Percentiles rank a stretch among this genome's conserved stretches.
phyloP scores from a whole-genome alignment of 2,113 vertebrate genomes.

The Natator depressus region DNA sequence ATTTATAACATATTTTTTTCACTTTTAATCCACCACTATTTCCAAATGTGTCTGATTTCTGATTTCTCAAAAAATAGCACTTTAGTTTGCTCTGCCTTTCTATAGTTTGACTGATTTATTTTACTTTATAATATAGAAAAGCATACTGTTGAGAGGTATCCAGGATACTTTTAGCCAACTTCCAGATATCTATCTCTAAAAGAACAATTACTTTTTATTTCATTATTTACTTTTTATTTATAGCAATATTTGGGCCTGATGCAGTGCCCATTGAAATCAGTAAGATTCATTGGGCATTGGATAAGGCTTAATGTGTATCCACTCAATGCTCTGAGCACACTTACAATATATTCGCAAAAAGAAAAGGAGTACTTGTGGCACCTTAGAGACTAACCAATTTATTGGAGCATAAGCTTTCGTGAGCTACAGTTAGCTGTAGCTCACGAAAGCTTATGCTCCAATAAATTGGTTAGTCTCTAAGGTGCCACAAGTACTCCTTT shows the following conservation, averaged over 20 bases:
- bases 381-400: too few relatives aligned
- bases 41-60: neutral
- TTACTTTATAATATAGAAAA: neutral
- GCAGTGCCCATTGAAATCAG: neutral
- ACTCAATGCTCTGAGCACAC: neutral
- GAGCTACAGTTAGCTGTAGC: too few relatives aligned
- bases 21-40: neutral
- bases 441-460: too few relatives aligned
- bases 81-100: neutral
- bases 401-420: too few relatives aligned
- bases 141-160: neutral
- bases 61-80: neutral
- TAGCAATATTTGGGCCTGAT: neutral
- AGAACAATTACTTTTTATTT: neutral
- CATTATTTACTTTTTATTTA: neutral
- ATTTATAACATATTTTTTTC: conserved; percentile 11
- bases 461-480: too few relatives aligned
- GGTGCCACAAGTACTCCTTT: too few relatives aligned
- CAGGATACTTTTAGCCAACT: neutral
- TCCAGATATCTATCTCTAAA: neutral
- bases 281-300: neutral
- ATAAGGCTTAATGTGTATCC: neutral
- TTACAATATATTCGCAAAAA: neutral
- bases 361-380: too few relatives aligned
- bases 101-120: neutral